Percentiles rank a stretch among this genome's conserved stretches.
These are phyloP conservation scores for Beris chalybata DNA, from an alignment of 2,888 invertebrate species.

Conservation along the genomic window DNA sequence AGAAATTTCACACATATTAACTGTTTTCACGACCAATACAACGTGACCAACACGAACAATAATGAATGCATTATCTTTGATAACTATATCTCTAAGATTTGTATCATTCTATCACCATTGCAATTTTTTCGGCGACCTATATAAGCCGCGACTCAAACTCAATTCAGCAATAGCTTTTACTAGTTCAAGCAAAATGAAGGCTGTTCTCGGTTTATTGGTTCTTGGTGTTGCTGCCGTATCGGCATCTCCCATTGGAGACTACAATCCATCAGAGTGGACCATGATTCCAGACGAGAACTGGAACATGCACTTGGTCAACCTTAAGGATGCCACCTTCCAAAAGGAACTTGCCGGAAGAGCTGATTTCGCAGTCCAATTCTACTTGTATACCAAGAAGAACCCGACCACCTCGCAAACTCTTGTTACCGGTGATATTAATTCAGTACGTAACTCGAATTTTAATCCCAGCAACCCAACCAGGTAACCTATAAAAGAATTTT, in stretches of 20 bases:
- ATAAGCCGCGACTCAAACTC: too few relatives aligned
- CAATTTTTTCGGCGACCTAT: too few relatives aligned
- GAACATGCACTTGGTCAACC: background rate
- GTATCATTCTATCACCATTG: too few relatives aligned
- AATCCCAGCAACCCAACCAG: slow-evolving; percentile 8
- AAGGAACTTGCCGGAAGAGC: background rate
- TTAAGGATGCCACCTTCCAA: background rate
- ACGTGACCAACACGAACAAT: too few relatives aligned
- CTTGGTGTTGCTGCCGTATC: too few relatives aligned
- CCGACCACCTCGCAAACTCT: background rate
- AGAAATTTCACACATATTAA: too few relatives aligned
- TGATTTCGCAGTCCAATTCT: background rate
- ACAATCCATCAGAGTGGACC: too few relatives aligned
- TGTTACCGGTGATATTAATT: background rate
- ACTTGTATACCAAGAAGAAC: background rate
- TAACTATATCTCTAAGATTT: background rate
- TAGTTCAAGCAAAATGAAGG: too few relatives aligned
- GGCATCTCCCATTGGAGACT: too few relatives aligned
- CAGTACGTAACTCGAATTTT: background rate
- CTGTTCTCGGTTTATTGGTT: too few relatives aligned
- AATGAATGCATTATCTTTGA: background rate
- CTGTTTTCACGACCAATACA: too few relatives aligned
- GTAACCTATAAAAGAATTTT: background rate
- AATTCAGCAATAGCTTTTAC: too few relatives aligned
- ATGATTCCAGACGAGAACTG: background rate